Conservation (phyloP, 2,888 invertebrate species). For the Melipona beecheii region DNA sequence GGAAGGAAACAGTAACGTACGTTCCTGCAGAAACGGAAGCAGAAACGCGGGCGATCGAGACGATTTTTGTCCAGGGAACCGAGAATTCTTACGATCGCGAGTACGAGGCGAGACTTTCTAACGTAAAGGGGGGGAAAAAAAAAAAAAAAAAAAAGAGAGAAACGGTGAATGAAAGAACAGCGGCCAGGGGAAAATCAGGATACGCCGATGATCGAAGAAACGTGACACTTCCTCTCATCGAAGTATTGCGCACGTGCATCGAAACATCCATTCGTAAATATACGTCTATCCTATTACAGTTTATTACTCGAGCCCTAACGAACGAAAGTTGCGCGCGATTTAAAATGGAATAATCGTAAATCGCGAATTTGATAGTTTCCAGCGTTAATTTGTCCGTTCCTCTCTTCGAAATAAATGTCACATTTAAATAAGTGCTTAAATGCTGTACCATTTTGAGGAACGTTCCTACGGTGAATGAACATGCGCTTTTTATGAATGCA, state of each 20-base stretch:
- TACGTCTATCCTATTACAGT: background rate
- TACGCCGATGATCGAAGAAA: background rate
- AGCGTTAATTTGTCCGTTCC: no score
- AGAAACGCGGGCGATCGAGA: background rate
- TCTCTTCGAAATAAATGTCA: no score
- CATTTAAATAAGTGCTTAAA: no score
- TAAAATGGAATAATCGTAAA: background rate
- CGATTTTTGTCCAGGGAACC: no score
- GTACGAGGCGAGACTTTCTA: background rate
- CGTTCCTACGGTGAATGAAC: no score
- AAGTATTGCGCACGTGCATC: background rate
- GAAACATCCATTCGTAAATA: background rate
- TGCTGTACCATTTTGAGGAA: no score
- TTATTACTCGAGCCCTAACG: background rate
- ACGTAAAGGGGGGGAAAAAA: no score
- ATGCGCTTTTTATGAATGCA: no score
- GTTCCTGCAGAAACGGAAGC: constrained; percentile 15
- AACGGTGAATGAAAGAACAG: constrained; percentile 9
- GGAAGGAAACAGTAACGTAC: constrained; percentile 31
- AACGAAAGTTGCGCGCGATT: background rate
- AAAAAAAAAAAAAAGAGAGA: no score
- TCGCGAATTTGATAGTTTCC: no score
- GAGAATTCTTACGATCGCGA: background rate
- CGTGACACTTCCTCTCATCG: no score
- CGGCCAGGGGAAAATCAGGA: background rate